A percentile compares a stretch with the other conserved stretches of the same genome.
Conservation (phyloP, 2,113 vertebrate species). For the Ophthalmolycus amberensis region DNA sequence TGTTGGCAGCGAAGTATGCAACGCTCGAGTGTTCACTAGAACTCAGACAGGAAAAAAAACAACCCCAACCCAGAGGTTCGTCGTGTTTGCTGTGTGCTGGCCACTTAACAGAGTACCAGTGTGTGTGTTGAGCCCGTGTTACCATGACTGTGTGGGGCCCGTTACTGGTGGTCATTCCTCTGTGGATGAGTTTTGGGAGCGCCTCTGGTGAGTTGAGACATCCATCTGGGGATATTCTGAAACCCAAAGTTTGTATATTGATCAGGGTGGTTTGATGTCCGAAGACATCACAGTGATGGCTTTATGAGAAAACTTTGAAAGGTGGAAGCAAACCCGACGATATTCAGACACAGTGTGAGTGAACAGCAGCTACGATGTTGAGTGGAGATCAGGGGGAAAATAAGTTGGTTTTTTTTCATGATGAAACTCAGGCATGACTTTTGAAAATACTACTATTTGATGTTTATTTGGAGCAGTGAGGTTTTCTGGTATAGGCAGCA, state of each 20-base stretch:
- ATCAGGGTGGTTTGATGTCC: background rate
- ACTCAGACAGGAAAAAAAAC: background rate
- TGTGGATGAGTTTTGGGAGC: constrained; percentile 77
- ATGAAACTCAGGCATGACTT: background rate
- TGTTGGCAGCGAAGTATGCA: constrained; percentile 44
- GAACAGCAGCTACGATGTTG: background rate
- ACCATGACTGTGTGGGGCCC: constrained; percentile 44
- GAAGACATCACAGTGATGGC: background rate
- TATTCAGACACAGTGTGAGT: background rate
- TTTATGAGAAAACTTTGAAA: too few species aligned
- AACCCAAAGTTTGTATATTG: background rate
- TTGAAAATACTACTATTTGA: background rate
- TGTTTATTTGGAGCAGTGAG: background rate
- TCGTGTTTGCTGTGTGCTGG: background rate
- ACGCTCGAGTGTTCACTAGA: constrained; percentile 41
- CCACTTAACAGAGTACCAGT: background rate
- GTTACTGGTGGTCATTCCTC: constrained; percentile 52
- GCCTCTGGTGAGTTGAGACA: constrained; percentile 74
- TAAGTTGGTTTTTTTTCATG: background rate
- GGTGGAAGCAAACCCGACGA: background rate
- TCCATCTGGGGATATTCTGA: too few species aligned
- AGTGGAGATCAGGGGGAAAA: background rate
- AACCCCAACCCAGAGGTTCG: too few species aligned
- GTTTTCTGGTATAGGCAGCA: constrained; percentile 8
- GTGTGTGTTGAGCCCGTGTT: background rate